Evolutionary conservation across 2,888 invertebrate species (phyloP).

Genomic region (Zygothrica quintamaculata): DNA sequence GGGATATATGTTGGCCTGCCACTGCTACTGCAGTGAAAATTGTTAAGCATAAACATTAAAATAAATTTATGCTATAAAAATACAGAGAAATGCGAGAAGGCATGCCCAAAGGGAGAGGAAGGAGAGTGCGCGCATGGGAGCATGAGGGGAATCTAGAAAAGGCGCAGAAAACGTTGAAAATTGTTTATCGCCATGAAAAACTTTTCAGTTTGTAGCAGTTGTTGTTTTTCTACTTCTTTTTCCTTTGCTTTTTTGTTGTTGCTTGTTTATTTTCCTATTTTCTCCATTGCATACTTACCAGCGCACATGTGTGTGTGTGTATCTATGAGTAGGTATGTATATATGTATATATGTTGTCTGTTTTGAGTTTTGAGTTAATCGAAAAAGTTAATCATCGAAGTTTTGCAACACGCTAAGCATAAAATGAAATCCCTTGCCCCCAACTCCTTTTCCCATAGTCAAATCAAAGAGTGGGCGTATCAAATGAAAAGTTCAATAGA

Average conservation of each 20-base stretch:
- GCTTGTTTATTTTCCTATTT: constrained; percentile 49
- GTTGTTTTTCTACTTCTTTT: constrained; percentile 24
- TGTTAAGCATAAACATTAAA: constrained; percentile 80
- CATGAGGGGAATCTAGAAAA: not conserved
- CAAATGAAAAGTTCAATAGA: not conserved
- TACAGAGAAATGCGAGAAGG: constrained; percentile 1
- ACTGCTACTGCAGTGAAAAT: constrained; percentile 58
- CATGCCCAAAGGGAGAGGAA: not conserved
- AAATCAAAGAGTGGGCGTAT: not conserved
- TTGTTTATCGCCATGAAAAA: constrained; percentile 75
- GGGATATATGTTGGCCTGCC: not conserved
- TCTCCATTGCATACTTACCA: constrained; percentile 55
- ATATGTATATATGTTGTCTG: constrained; percentile 41
- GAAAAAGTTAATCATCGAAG: constrained; percentile 81
- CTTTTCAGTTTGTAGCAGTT: constrained; percentile 58
- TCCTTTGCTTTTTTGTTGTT: no score
- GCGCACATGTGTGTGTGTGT: constrained; percentile 12
- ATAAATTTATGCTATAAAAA: constrained; percentile 76
- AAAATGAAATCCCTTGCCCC: constrained; percentile 33
- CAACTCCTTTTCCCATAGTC: constrained; percentile 2
- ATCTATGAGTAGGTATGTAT: constrained; percentile 17
- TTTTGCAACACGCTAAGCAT: constrained; percentile 68
- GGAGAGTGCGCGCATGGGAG: not conserved
- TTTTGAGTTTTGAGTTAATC: constrained; percentile 74
- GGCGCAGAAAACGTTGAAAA: constrained; percentile 56